These are phyloP conservation scores for Furcula furcula DNA, from an alignment of 2,888 invertebrate species.

Conservation along the genomic window DNA sequence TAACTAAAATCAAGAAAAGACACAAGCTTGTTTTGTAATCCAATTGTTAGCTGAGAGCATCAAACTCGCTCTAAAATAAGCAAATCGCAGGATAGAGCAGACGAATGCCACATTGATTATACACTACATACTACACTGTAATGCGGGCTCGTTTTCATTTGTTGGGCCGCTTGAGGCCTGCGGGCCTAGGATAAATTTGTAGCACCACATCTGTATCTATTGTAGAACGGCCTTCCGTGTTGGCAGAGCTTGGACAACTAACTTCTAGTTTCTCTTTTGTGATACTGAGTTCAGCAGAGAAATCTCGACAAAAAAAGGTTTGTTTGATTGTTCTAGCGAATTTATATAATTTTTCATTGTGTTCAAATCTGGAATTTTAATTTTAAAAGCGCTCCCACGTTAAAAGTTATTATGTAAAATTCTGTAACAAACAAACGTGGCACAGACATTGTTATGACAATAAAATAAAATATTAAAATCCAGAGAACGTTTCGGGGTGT, in stretches of 20 bases:
- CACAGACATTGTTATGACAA: slow-evolving; percentile 24
- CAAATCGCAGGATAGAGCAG: too few relatives aligned
- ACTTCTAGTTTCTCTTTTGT: slow-evolving; percentile 44
- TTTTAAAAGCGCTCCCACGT: slow-evolving; percentile 1
- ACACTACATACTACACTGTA: too few relatives aligned
- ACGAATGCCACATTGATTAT: too few relatives aligned
- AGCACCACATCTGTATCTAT: slow-evolving; percentile 11
- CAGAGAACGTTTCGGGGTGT: slow-evolving; percentile 42
- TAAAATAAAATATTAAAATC: slow-evolving; percentile 37
- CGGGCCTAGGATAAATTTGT: not conserved
- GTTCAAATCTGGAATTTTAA: slow-evolving; percentile 11
- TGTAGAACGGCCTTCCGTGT: slow-evolving; percentile 34
- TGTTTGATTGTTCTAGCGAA: slow-evolving; percentile 41
- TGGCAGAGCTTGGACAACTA: slow-evolving; percentile 45
- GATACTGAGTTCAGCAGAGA: slow-evolving; percentile 32
- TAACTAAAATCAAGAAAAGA: too few relatives aligned
- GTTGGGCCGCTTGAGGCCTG: too few relatives aligned
- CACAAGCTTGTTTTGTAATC: too few relatives aligned
- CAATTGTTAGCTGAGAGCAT: too few relatives aligned
- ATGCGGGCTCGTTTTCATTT: too few relatives aligned
- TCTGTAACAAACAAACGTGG: slow-evolving; percentile 14
- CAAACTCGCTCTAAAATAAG: too few relatives aligned
- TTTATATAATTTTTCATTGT: slow-evolving; percentile 42
- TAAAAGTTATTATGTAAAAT: slow-evolving; percentile 4
- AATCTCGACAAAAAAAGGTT: slow-evolving; percentile 40